These are phyloP conservation scores for Macquaria australasica DNA, from an alignment of 2,113 vertebrate species.

Conservation along the genomic window DNA sequence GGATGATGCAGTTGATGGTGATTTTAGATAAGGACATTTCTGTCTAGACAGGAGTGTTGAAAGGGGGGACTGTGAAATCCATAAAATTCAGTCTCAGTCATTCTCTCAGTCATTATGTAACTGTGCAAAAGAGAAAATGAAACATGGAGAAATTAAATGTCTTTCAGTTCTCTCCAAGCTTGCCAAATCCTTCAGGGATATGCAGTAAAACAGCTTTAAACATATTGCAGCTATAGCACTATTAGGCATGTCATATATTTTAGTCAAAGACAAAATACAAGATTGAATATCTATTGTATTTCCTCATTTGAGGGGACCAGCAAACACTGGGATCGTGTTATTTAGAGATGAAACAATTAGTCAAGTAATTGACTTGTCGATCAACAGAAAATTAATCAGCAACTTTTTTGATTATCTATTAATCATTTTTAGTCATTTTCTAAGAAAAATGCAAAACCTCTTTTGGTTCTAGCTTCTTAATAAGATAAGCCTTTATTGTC, in stretches of 20 bases:
- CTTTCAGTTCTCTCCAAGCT: not conserved
- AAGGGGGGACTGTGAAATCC: not conserved
- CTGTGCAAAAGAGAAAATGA: slow-evolving; percentile 9
- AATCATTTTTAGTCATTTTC: not conserved
- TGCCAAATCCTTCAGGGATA: not conserved
- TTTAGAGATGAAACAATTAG: not conserved
- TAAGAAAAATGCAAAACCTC: no score
- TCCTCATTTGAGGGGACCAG: not conserved
- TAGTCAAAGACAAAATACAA: not conserved
- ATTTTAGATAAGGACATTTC: not conserved
- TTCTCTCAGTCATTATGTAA: not conserved
- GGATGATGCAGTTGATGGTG: not conserved
- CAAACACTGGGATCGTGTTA: not conserved
- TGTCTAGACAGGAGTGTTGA: slow-evolving; percentile 17
- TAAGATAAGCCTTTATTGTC: no score
- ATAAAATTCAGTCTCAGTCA: not conserved
- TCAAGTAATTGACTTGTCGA: not conserved
- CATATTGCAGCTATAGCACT: not conserved
- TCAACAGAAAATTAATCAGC: no score
- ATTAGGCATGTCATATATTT: not conserved
- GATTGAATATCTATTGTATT: not conserved
- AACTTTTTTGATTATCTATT: not conserved
- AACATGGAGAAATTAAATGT: not conserved
- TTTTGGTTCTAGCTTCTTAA: not conserved
- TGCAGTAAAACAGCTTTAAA: not conserved